Evolutionary conservation across 2,888 invertebrate species (phyloP).

Genomic region (Drosophila algonquin): DNA sequence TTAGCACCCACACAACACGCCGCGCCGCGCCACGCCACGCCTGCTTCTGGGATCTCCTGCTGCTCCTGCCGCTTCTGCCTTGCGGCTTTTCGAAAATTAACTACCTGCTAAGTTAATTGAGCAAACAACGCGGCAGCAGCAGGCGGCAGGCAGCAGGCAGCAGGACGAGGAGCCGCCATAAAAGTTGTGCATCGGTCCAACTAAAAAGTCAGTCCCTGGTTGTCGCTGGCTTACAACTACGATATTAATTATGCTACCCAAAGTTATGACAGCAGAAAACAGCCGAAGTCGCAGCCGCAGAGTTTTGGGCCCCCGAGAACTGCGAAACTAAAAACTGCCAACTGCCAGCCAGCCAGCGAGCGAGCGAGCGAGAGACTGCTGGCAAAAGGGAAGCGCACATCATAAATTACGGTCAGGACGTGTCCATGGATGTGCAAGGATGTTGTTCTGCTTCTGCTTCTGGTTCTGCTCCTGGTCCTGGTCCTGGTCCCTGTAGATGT

Average conservation of each 20-base stretch:
- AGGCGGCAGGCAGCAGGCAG: conserved; percentile 41
- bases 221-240: conserved; percentile 70
- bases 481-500: conserved; percentile 18
- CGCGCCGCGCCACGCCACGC: conserved; percentile 2
- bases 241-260: conserved; percentile 79
- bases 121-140: conserved; percentile 62
- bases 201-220: conserved; percentile 59
- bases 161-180: conserved; percentile 46
- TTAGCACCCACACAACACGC: conserved; percentile 52
- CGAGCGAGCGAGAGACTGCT: conserved; percentile 26
- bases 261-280: conserved; percentile 82
- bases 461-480: conserved; percentile 14
- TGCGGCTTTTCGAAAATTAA: conserved; percentile 78
- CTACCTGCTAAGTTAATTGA: conserved; percentile 83
- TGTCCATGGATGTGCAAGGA: conserved; percentile 63
- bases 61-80: conserved; percentile 24
- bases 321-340: conserved; percentile 66
- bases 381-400: conserved; percentile 71
- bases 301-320: conserved; percentile 27
- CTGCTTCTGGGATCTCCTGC: conserved; percentile 17
- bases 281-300: conserved; percentile 70
- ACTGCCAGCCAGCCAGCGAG: conserved; percentile 53
- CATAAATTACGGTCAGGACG: conserved; percentile 74
- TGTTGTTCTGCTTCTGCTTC: conserved; percentile 30
- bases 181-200: conserved; percentile 63